These are phyloP conservation scores for Scaptomyza hsui DNA, from an alignment of 1,140 invertebrate genomes.

Conservation along the genomic window DNA sequence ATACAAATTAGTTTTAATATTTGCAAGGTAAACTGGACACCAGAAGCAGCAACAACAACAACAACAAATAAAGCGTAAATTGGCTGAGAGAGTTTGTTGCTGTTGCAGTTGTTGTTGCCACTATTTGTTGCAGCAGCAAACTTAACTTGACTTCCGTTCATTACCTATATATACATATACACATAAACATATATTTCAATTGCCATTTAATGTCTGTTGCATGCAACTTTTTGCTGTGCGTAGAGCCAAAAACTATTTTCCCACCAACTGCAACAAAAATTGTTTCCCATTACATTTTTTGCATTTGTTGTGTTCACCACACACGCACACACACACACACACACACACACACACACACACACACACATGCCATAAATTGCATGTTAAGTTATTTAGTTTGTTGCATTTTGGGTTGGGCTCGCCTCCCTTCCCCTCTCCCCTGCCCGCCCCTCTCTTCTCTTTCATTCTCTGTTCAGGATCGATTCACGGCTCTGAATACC, in stretches of 20 bases:
- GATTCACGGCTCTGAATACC: slow-evolving; percentile 20
- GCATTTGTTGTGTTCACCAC: neutral
- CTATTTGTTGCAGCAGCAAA: slow-evolving; percentile 12
- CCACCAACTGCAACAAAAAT: slow-evolving; percentile 58
- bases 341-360: neutral
- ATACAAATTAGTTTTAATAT: slow-evolving; percentile 47
- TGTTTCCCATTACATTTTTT: slow-evolving; percentile 1
- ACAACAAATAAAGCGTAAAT: neutral
- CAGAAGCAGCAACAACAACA: neutral
- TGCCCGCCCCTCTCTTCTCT: neutral
- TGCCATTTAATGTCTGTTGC: slow-evolving; percentile 21
- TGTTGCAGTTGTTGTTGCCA: slow-evolving; percentile 1
- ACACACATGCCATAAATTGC: slow-evolving; percentile 15
- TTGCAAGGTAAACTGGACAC: slow-evolving; percentile 18
- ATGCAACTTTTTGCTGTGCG: slow-evolving; percentile 18
- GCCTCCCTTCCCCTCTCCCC: neutral
- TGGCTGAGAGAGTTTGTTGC: slow-evolving; percentile 5
- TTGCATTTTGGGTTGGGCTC: slow-evolving; percentile 9
- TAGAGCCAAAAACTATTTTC: slow-evolving; percentile 55
- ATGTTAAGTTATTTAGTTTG: slow-evolving; percentile 12
- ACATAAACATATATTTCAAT: slow-evolving; percentile 35
- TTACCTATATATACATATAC: slow-evolving; percentile 4
- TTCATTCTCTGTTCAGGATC: slow-evolving; percentile 17
- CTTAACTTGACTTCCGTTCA: slow-evolving; percentile 40
- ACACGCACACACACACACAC: neutral